These are phyloP conservation scores for Euphysa ruthae DNA, from an alignment of 30 jellyfish, hydroid and myxozoan genomes.

Conservation along the genomic window DNA sequence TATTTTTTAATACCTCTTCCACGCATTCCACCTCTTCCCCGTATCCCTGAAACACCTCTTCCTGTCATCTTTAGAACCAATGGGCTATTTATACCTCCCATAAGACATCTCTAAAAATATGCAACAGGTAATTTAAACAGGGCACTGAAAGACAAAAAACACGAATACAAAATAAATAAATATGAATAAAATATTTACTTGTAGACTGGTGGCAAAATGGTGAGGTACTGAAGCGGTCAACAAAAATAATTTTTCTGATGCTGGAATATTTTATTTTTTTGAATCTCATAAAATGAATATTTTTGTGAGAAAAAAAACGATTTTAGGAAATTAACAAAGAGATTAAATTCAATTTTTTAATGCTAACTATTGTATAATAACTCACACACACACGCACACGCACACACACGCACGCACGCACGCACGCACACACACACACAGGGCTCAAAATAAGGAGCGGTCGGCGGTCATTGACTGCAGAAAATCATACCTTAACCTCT, in stretches of 20 bases:
- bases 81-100: conserved; percentile 94
- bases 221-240: too few species aligned
- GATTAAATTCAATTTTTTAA: too few species aligned
- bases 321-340: too few species aligned
- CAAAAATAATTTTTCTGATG: too few species aligned
- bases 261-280: too few species aligned
- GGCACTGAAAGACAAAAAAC: background rate
- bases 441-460: background rate
- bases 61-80: conserved; percentile 74
- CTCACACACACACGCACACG: conserved; percentile 3
- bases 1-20: conserved; percentile 77
- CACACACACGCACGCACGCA: conserved; percentile 4
- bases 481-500: too few species aligned
- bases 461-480: too few species aligned
- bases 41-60: conserved; percentile 69
- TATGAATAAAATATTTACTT: background rate
- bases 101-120: conserved; percentile 59
- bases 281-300: too few species aligned
- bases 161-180: background rate
- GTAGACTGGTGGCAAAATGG: too few species aligned
- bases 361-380: too few species aligned
- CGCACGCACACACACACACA: background rate
- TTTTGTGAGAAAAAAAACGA: too few species aligned
- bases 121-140: background rate
- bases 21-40: conserved; percentile 86